These are phyloP conservation scores for Isichthys henryi DNA, from an alignment of 2,113 vertebrate genomes.

Conservation along the genomic window DNA sequence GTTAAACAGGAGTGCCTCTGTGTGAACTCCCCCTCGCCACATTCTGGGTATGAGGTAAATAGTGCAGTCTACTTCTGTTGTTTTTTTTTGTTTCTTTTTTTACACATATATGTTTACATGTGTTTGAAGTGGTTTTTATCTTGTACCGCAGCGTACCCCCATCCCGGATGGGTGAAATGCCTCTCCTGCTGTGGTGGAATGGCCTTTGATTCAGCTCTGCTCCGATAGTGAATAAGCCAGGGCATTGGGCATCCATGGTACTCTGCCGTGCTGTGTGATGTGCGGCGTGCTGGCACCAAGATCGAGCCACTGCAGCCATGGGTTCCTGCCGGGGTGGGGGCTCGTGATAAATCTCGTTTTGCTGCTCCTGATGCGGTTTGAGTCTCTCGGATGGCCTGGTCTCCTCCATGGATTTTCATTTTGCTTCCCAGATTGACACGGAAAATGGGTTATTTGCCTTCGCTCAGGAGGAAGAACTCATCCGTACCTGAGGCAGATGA, in stretches of 20 bases:
- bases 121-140: not conserved
- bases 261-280: not conserved
- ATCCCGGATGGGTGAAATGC: not conserved
- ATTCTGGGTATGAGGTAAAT: not conserved
- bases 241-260: not conserved
- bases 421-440: constrained; percentile 18
- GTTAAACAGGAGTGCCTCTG: not conserved
- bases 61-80: not conserved
- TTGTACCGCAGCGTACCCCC: not conserved
- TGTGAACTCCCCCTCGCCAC: not conserved
- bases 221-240: not conserved
- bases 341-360: constrained; percentile 38
- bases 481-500: constrained; percentile 21
- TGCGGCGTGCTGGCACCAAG: not conserved
- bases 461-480: constrained; percentile 13
- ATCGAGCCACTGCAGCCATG: not conserved
- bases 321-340: constrained; percentile 30
- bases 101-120: not conserved
- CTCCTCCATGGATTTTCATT: constrained; percentile 15
- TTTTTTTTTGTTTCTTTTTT: not conserved
- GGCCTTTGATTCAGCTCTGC: not conserved
- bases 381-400: constrained; percentile 20
- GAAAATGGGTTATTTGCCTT: constrained; percentile 16
- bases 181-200: not conserved
- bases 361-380: constrained; percentile 21